Base-by-base conservation (phyloP, 2,888 invertebrate species). In the Ormyrus labotus region DNA sequence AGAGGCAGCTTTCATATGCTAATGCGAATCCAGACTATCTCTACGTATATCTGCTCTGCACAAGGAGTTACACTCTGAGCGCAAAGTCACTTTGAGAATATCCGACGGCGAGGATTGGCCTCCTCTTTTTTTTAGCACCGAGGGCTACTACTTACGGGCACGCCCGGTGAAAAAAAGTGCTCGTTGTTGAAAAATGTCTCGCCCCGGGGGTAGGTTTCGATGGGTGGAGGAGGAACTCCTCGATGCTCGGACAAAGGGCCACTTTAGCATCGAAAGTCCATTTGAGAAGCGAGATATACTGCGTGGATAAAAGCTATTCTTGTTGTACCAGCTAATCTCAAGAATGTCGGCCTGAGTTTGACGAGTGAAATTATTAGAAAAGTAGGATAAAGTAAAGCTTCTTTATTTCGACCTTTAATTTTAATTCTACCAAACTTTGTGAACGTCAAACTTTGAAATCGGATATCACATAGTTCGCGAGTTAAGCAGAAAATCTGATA, bases 1-100 rank as follows among this genome's bases (percentile, higher is more conserved):
- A 13, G n/a, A 71, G 68, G 11, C 70, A 82, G 85, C 86, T 86
- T 86, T 86, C 86, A 85, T 85, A 87, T 86, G 87, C 84, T 85
- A 87, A 87, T 87, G 67, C 71, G 58, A 67, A 76, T 13, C 34
- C 53, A 7, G 6, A 19, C 9, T 34, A 55, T 55, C 13, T 55
- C 74, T 19, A 19, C 19, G 19, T 19, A 19, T 19, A 19, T 19
- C 19, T 19, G 19, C 19, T 19, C 1, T 19, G 19, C 64, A 60
- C 73, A 58, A 78, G 78, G 78, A 79, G 80, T 76, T 76, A 78
- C 19, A 8, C 58, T 34, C 47, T 48, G 48, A 11, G 64, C 64
- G 73, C 57, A 67, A 64, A 70, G 69, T 77, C 63, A 74, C 75
- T 80, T 80, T 61, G 71, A 57, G 57, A 80, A 80, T 75, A 65